A percentile compares a stretch with the other conserved stretches of the same genome.
Evolutionary conservation across 2,888 invertebrate species (phyloP).

Genomic region (Ischnura elegans): DNA sequence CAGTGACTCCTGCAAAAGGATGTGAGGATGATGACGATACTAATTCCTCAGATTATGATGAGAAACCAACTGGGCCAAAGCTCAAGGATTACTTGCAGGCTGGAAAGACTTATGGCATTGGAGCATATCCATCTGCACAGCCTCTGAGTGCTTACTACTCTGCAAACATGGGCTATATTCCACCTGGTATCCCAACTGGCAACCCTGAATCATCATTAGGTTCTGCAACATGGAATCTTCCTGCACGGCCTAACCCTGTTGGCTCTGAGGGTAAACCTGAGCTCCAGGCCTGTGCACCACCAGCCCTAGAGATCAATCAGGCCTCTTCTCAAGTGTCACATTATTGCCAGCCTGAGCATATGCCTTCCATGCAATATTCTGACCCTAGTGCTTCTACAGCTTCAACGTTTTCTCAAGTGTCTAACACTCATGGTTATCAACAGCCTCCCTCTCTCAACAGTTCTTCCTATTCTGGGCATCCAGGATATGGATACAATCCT

Average conservation of each 20-base stretch:
- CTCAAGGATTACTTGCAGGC: slow-evolving; percentile 89
- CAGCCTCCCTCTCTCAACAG: slow-evolving; percentile 6
- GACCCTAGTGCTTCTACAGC: not conserved
- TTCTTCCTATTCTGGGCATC: slow-evolving; percentile 79
- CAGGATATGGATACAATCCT: slow-evolving; percentile 82
- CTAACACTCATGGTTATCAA: slow-evolving; percentile 40
- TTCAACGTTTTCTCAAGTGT: slow-evolving; percentile 25
- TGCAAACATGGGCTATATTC: slow-evolving; percentile 70
- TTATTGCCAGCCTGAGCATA: slow-evolving; percentile 33
- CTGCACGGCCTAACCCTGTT: slow-evolving; percentile 85
- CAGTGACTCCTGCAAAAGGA: slow-evolving; percentile 36
- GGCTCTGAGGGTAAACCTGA: slow-evolving; percentile 83
- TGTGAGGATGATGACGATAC: slow-evolving; percentile 46
- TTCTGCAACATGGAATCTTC: slow-evolving; percentile 76
- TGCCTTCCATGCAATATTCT: not conserved
- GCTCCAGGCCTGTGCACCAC: slow-evolving; percentile 47
- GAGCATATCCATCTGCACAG: slow-evolving; percentile 57
- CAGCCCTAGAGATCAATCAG: slow-evolving; percentile 34
- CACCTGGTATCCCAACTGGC: slow-evolving; percentile 54
- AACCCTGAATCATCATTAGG: slow-evolving; percentile 68
- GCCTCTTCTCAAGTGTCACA: not conserved
- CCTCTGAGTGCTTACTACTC: slow-evolving; percentile 73
- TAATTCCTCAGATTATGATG: slow-evolving; percentile 33
- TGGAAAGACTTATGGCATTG: slow-evolving; percentile 69
- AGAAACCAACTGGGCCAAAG: slow-evolving; percentile 81